These are phyloP conservation scores for Drymonia ruficornis DNA, from an alignment of 2,888 invertebrate genomes.

Conservation along the genomic window DNA sequence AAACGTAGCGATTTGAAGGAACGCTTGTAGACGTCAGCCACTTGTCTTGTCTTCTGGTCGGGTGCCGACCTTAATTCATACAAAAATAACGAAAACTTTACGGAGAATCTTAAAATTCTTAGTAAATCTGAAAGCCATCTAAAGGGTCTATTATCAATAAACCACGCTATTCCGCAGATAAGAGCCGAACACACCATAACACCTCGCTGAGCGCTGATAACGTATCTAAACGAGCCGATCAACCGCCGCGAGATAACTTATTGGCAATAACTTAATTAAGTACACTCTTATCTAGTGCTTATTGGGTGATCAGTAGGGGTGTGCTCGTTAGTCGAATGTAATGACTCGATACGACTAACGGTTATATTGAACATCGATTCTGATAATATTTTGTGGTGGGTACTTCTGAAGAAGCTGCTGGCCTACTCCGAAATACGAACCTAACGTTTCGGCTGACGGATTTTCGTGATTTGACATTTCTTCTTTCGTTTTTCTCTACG, in stretches of 20 bases:
- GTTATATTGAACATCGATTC: background rate
- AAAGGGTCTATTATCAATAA: background rate
- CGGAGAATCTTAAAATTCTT: background rate
- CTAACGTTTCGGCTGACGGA: no score
- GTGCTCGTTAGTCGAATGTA: constrained; percentile 7
- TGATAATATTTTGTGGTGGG: background rate
- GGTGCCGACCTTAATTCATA: no score
- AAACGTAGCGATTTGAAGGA: no score
- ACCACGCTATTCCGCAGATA: constrained; percentile 18
- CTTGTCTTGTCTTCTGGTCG: no score
- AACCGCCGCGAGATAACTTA: constrained; percentile 38
- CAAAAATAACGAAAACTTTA: no score
- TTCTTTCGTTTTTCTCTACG: no score
- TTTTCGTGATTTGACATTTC: no score
- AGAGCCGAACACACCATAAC: constrained; percentile 24
- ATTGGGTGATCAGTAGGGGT: constrained; percentile 21
- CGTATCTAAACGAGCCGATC: constrained; percentile 38
- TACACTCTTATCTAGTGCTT: constrained; percentile 28
- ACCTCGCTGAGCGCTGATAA: constrained; percentile 27
- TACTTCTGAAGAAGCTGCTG: no score
- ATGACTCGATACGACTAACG: constrained; percentile 4
- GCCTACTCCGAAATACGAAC: no score
- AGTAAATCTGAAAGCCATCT: background rate
- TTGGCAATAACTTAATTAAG: constrained; percentile 35
- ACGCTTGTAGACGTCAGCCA: no score